Percentiles rank a stretch among this genome's conserved stretches.
These are phyloP conservation scores for Tinamus guttatus DNA, from an alignment of 2,113 vertebrate genomes.

Conservation along the genomic window DNA sequence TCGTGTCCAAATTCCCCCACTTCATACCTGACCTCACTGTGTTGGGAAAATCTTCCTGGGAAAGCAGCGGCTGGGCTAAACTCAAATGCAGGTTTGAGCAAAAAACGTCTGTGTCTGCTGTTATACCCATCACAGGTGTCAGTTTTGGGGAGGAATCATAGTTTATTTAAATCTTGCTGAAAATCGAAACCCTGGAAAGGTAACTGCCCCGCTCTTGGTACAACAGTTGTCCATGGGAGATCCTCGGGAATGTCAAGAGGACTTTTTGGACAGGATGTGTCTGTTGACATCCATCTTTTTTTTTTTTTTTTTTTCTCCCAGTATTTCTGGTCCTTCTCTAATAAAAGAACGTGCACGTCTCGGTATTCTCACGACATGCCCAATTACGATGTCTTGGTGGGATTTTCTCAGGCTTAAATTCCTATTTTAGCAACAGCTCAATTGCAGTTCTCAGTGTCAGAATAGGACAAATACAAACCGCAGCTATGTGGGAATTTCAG, in stretches of 20 bases:
- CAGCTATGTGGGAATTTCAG: constrained; percentile 60
- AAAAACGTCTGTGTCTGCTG: neutral
- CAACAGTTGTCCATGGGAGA: neutral
- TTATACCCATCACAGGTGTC: neutral
- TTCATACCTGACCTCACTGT: neutral
- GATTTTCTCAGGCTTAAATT: constrained; percentile 55
- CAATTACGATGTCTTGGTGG: neutral
- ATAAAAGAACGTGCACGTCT: constrained; percentile 16
- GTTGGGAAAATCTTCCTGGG: neutral
- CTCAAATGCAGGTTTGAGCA: neutral
- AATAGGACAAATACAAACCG: constrained; percentile 28
- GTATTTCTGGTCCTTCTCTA: constrained; percentile 15
- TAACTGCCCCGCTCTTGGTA: neutral
- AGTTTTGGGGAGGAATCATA: neutral
- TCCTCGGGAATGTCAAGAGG: neutral
- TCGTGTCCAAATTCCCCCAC: neutral
- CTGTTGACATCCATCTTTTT: neutral
- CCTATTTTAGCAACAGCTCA: constrained; percentile 56
- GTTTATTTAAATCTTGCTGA: neutral
- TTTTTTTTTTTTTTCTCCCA: neutral
- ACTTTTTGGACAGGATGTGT: constrained; percentile 13
- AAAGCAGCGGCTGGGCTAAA: neutral
- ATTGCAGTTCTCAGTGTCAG: constrained; percentile 38
- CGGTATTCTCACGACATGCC: neutral
- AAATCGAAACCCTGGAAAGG: neutral